Conservation (phyloP, 2,888 invertebrate species). For the Tribolium freemani region DNA sequence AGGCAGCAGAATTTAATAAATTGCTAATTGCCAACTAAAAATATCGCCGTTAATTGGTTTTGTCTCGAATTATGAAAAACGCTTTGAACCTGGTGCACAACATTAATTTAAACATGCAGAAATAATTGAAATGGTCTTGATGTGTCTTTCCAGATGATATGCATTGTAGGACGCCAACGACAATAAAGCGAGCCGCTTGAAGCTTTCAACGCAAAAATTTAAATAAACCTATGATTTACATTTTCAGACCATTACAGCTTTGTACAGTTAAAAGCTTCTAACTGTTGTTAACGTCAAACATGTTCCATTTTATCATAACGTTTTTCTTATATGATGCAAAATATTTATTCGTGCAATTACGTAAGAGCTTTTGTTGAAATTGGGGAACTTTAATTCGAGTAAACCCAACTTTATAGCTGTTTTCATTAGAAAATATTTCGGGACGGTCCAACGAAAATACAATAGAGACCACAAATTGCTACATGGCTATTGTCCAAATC, state of each 20-base stretch:
- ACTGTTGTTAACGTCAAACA: slow-evolving; percentile 38
- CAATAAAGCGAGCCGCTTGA: slow-evolving; percentile 32
- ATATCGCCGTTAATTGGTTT: slow-evolving; percentile 12
- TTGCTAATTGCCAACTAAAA: slow-evolving; percentile 18
- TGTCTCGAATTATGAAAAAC: slow-evolving; percentile 15
- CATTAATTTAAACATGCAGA: slow-evolving; percentile 18
- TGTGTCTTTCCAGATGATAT: slow-evolving; percentile 41
- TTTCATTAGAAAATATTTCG: slow-evolving; percentile 18
- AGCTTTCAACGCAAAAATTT: slow-evolving; percentile 39
- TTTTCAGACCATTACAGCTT: slow-evolving; percentile 34
- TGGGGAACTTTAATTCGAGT: slow-evolving; percentile 1
- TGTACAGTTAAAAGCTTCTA: slow-evolving; percentile 36
- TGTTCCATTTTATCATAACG: slow-evolving; percentile 30
- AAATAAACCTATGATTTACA: slow-evolving; percentile 41
- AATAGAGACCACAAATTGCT: slow-evolving; percentile 16
- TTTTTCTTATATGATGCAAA: neutral
- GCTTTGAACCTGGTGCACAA: neutral
- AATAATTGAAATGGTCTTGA: slow-evolving; percentile 35
- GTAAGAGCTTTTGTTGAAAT: slow-evolving; percentile 13
- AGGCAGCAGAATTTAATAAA: neutral
- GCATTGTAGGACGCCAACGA: slow-evolving; percentile 41
- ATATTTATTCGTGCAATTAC: slow-evolving; percentile 7
- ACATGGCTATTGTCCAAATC: slow-evolving; percentile 17
- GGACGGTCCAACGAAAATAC: neutral
- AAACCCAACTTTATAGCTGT: neutral